These are phyloP conservation scores for Pelodiscus sinensis DNA, from an alignment of 2,113 vertebrate species.

Conservation along the genomic window DNA sequence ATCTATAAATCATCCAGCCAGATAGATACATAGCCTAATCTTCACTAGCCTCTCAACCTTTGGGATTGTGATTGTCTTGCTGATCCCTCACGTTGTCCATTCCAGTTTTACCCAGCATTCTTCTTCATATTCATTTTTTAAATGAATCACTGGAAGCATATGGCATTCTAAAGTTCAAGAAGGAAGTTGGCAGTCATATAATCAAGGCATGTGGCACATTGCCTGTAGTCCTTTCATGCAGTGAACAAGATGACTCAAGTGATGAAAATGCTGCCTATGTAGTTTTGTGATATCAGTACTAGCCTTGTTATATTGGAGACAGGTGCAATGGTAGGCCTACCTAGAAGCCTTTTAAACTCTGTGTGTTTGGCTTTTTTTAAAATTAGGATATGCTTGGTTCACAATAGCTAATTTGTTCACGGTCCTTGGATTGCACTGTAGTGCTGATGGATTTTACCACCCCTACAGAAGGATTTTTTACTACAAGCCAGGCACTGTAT, in stretches of 20 bases:
- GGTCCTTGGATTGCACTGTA: slow-evolving; percentile 14
- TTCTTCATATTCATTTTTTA: slow-evolving; percentile 11
- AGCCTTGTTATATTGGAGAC: slow-evolving; percentile 31
- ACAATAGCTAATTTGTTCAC: slow-evolving; percentile 52
- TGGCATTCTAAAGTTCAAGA: slow-evolving; percentile 51
- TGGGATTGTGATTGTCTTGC: neutral
- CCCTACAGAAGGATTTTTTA: slow-evolving; percentile 17
- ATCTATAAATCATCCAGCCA: neutral
- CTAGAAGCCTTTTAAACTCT: slow-evolving; percentile 14
- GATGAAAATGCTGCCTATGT: slow-evolving; percentile 23
- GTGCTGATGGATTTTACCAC: slow-evolving; percentile 35
- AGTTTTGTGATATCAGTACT: slow-evolving; percentile 38
- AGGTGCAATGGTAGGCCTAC: slow-evolving; percentile 14
- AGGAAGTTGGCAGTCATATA: slow-evolving; percentile 29
- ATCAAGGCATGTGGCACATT: neutral
- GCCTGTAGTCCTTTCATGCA: slow-evolving; percentile 37
- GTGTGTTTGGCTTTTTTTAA: neutral
- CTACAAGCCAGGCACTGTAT: neutral
- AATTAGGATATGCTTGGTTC: neutral
- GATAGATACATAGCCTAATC: neutral
- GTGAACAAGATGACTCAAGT: slow-evolving; percentile 32
- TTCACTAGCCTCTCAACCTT: neutral
- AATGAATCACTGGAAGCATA: slow-evolving; percentile 16
- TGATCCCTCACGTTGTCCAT: neutral
- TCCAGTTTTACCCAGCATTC: neutral